These are phyloP conservation scores for Cyrtonyx montezumae DNA, from an alignment of 2,113 vertebrate species.

Conservation along the genomic window DNA sequence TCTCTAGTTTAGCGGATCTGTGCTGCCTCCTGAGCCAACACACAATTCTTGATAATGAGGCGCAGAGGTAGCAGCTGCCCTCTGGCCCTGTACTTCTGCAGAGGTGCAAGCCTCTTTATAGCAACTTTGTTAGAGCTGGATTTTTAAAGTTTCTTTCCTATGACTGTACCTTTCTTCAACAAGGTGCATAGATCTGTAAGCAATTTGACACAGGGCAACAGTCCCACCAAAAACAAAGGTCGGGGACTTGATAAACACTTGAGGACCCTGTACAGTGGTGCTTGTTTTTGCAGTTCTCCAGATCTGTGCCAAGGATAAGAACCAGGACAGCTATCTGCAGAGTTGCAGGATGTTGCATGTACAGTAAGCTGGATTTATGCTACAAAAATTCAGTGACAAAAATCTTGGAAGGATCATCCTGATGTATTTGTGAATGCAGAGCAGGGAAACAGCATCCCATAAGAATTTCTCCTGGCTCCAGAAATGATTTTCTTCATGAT, in stretches of 20 bases:
- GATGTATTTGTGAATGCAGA: neutral
- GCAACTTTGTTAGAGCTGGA: neutral
- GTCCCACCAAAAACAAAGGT: neutral
- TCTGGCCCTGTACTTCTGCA: neutral
- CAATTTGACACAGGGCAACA: neutral
- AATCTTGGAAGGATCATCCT: neutral
- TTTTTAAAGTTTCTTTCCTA: neutral
- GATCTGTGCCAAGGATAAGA: neutral
- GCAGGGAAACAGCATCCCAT: neutral
- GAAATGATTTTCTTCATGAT: neutral
- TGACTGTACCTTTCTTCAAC: neutral
- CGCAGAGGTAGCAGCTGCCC: conserved; percentile 35
- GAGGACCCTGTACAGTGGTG: fast-evolving
- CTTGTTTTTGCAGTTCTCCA: neutral
- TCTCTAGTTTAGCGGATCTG: neutral
- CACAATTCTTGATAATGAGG: conserved; percentile 4
- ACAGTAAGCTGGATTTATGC: neutral
- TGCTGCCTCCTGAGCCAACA: neutral
- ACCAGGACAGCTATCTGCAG: neutral
- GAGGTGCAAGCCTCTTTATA: neutral
- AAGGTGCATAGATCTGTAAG: neutral
- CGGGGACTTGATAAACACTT: fast-evolving
- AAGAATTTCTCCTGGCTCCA: neutral
- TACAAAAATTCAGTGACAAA: neutral
- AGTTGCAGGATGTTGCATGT: neutral